These are phyloP conservation scores for Baronia brevicornis DNA, from an alignment of 2,888 invertebrate species.

Conservation along the genomic window DNA sequence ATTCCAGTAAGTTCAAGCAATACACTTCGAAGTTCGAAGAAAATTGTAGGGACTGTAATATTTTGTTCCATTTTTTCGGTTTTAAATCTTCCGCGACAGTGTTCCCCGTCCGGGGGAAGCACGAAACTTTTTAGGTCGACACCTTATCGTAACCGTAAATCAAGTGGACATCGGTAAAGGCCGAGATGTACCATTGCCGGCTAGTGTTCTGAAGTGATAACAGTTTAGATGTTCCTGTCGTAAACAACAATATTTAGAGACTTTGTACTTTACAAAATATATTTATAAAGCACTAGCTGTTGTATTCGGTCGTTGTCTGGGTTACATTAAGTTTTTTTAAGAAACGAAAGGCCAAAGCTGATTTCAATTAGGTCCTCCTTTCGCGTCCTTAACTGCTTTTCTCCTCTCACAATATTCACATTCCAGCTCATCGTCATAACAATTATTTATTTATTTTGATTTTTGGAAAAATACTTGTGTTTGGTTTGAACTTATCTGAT, in stretches of 20 bases:
- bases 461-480: too few species aligned
- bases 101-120: constrained; percentile 35
- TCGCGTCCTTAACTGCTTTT: too few species aligned
- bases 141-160: constrained; percentile 65
- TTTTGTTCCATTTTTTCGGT: constrained; percentile 34
- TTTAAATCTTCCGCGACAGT: constrained; percentile 58
- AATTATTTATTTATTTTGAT: too few species aligned
- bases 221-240: constrained; percentile 46
- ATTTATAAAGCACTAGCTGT: background rate
- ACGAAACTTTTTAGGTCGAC: constrained; percentile 61
- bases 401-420: too few species aligned
- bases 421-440: too few species aligned
- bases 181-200: constrained; percentile 39
- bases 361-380: too few species aligned
- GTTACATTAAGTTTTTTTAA: background rate
- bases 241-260: constrained; percentile 51
- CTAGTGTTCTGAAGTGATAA: constrained; percentile 53
- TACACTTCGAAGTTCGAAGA: constrained; percentile 12
- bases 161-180: constrained; percentile 59
- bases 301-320: background rate
- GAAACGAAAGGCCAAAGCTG: too few species aligned
- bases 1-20: constrained; percentile 7
- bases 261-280: constrained; percentile 7
- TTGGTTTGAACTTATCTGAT: too few species aligned
- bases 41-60: constrained; percentile 24